phyloP scores from a whole-genome alignment of 2,888 invertebrate species.

The Hemaris fuciformis region DNA sequence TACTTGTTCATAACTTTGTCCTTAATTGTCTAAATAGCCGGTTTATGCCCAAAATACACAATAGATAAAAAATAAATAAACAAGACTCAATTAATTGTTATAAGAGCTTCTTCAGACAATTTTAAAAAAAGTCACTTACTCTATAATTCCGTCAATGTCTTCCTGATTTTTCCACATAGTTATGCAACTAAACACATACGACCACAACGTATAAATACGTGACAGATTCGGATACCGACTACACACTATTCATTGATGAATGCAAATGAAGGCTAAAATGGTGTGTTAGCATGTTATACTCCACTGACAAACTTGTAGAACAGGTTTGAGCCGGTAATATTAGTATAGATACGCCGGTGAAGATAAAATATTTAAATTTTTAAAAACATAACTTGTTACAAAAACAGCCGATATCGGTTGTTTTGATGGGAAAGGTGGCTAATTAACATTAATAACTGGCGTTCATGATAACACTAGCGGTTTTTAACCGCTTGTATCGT shows the following conservation, averaged over 20 bases:
- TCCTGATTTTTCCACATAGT: conserved; percentile 46
- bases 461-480: not conserved
- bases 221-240: not conserved
- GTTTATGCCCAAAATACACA: too few species aligned
- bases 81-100: not conserved
- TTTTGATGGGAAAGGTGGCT: not conserved
- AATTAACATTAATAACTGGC: not conserved
- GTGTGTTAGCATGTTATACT: conserved; percentile 4
- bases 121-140: conserved; percentile 44
- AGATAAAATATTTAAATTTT: not conserved
- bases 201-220: conserved; percentile 12
- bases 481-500: not conserved
- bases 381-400: not conserved
- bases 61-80: not conserved
- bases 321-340: conserved; percentile 14
- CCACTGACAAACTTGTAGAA: conserved; percentile 15
- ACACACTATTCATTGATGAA: not conserved
- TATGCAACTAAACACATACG: conserved; percentile 15
- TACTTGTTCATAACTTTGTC: too few species aligned
- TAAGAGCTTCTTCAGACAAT: not conserved
- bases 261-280: conserved; percentile 13
- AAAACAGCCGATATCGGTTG: not conserved
- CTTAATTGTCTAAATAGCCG: too few species aligned
- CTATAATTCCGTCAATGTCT: conserved; percentile 37
- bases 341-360: not conserved